phyloP scores from a whole-genome alignment of 2,113 vertebrate genomes.

The Notarius quadriscutis region DNA sequence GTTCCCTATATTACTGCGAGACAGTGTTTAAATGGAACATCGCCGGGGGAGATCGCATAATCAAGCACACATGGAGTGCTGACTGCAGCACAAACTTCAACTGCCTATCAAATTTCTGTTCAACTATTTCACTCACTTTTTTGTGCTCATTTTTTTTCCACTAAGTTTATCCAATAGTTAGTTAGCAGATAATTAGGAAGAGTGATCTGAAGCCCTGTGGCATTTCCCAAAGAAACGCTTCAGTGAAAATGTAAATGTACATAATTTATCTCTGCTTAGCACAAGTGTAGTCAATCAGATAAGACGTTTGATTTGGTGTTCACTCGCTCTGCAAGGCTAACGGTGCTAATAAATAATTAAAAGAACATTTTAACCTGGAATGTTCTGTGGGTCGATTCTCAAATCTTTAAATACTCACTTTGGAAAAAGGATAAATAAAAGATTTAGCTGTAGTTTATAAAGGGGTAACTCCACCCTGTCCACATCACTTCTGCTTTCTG shows the following conservation, averaged over 20 bases:
- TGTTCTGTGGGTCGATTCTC: not conserved
- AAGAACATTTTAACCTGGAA: not conserved
- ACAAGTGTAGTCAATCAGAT: slow-evolving; percentile 16
- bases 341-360: not conserved
- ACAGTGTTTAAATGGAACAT: slow-evolving; percentile 44
- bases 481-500: not conserved
- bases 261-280: slow-evolving; percentile 16
- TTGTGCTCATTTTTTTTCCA: not conserved
- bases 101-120: slow-evolving; percentile 12
- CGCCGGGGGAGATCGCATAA: slow-evolving; percentile 39
- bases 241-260: slow-evolving; percentile 27
- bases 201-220: slow-evolving; percentile 3
- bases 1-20: slow-evolving; percentile 31
- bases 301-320: not conserved
- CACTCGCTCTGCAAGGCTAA: not conserved
- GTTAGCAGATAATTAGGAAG: slow-evolving; percentile 19
- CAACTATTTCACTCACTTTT: not conserved
- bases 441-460: not conserved
- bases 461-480: not conserved
- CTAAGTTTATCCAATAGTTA: slow-evolving; percentile 12
- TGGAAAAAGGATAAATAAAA: not conserved
- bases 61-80: slow-evolving; percentile 23
- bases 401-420: not conserved
- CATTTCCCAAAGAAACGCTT: slow-evolving; percentile 16
- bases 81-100: slow-evolving; percentile 22